Evolutionary conservation across 2,888 invertebrate species (phyloP).

Genomic region (Drosophila pegasa): DNA sequence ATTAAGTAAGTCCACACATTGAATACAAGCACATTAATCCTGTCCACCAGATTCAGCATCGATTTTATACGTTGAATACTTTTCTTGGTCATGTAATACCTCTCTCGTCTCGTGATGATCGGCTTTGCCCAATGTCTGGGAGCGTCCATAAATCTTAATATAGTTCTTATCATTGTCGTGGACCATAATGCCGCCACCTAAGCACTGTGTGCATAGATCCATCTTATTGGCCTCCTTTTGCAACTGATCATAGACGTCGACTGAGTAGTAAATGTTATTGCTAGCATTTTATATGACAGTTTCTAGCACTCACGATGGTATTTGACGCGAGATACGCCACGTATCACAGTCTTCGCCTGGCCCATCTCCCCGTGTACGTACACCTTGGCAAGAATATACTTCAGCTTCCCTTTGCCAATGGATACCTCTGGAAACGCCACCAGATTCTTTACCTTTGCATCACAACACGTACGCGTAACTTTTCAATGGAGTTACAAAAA

Average conservation of each 20-base stretch:
- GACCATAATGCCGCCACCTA: conserved; percentile 57
- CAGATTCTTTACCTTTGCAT: conserved; percentile 16
- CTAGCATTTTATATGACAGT: neutral
- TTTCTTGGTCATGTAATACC: conserved; percentile 23
- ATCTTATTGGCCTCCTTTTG: conserved; percentile 36
- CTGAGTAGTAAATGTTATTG: conserved; percentile 13
- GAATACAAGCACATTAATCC: neutral
- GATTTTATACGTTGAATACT: conserved; percentile 37
- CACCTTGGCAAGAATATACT: conserved; percentile 57
- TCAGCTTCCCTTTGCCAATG: conserved; percentile 52
- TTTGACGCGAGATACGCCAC: conserved; percentile 42
- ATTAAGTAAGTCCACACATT: neutral
- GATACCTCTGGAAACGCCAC: conserved; percentile 37
- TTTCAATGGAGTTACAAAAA: neutral
- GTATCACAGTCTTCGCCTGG: conserved; percentile 48
- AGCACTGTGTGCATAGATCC: conserved; percentile 58
- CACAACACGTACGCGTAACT: conserved; percentile 45
- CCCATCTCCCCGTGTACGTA: conserved; percentile 57
- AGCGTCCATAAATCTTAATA: conserved; percentile 59
- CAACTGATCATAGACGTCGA: conserved; percentile 57
- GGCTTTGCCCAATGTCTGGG: conserved; percentile 55
- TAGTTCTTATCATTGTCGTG: conserved; percentile 50
- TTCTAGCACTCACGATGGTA: conserved; percentile 58
- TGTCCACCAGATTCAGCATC: conserved; percentile 47
- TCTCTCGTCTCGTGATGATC: conserved; percentile 51